Base-by-base conservation (phyloP, 2,888 invertebrate species). In the Temnothorax unifasciatus region DNA sequence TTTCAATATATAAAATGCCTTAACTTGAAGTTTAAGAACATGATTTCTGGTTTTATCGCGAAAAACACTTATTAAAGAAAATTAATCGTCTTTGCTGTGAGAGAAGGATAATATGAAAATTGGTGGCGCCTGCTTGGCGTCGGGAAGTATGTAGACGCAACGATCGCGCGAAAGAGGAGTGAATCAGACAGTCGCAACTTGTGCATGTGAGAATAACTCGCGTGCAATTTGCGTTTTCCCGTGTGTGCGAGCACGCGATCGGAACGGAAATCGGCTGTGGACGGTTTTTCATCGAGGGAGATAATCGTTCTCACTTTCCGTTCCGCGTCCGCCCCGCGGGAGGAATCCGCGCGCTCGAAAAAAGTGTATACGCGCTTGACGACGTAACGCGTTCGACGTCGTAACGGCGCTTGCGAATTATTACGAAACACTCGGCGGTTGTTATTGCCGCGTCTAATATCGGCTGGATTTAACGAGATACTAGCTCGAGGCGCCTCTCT, bases 381-480 rank as follows among this genome's bases (percentile, higher is more conserved):
- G 34, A 52, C 25, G 66, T 66, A 41, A 71, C 34, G 34, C n/a
- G 44, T 29, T 44, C n/a, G 44, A 74, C 74, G 63, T 44, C 68
- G 77, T 66, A 77, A 54, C 69, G 54, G 77, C 54, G 54, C 13
- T 54, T 9, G 69, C 54, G 69, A 77, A 44, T 77, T 69, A 69
- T 77, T 77, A 54, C 41, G 69, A 69, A 77, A 77, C 68, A 13
- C 54, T 69, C 41, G 68, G 18, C 18, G 21, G 29, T 77, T 54
- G 77, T 77, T 77, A 52, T 77, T 68, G 52, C 54, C 15, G 50
- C 76, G 54, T 52, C 38, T 41, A 68, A 68, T 77, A 77, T 68
- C 68, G 69, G n/a, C 41, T 74, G 74, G 74, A 66, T 73, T 85
- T 79, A 85, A 84, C 73, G 47, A 81, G 83, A 74, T 77, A 82